A percentile compares a stretch with the other conserved stretches of the same genome.
Conservation (phyloP, 2,797 vertebrate genomes). For the Sebastes minor region DNA sequence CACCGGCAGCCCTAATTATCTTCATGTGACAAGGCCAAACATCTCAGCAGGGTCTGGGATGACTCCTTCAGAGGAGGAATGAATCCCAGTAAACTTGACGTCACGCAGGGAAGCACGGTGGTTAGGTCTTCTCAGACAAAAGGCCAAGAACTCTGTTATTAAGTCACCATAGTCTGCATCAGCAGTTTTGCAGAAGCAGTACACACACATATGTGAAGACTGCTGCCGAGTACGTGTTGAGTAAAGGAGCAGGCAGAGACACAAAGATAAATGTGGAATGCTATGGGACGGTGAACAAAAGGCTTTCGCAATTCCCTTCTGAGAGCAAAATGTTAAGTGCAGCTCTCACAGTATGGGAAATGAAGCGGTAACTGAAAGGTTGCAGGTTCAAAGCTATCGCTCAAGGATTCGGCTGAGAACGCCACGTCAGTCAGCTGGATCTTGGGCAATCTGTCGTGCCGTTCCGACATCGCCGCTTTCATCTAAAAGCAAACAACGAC, state of each 20-base stretch:
- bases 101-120: constrained; percentile 28
- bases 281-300: constrained; percentile 34
- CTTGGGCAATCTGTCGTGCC: not conserved
- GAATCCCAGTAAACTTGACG: constrained; percentile 23
- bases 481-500: not conserved
- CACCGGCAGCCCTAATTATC: constrained; percentile 30
- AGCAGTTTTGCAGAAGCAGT: constrained; percentile 13
- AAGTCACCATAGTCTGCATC: constrained; percentile 25
- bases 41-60: constrained; percentile 30
- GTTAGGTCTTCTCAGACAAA: constrained; percentile 24
- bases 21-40: constrained; percentile 39
- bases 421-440: constrained; percentile 11
- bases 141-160: constrained; percentile 39
- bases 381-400: constrained; percentile 32
- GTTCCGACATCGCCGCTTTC: not conserved
- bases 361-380: constrained; percentile 22
- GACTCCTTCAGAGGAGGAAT: constrained; percentile 41
- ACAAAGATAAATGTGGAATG: constrained; percentile 41
- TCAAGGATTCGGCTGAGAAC: constrained; percentile 27
- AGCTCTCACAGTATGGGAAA: constrained; percentile 28
- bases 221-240: not conserved
- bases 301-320: constrained; percentile 17
- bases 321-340: constrained; percentile 26
- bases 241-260: constrained; percentile 1
- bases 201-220: constrained; percentile 4